Evolutionary conservation across 2,113 vertebrate genomes (phyloP).

Genomic region (Engraulis encrasicolus): DNA sequence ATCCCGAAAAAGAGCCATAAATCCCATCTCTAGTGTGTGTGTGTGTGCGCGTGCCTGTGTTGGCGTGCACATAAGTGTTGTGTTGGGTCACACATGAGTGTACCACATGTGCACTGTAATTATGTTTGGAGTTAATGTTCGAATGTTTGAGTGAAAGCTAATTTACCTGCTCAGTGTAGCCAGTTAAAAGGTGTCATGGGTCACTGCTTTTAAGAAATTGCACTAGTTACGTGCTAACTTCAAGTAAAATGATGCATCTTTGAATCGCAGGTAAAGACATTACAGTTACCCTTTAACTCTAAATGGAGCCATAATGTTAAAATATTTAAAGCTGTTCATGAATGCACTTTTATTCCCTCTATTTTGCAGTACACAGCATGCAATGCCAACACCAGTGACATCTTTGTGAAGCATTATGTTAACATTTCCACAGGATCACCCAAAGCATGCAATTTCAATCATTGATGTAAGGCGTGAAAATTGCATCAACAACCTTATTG

Average conservation of each 20-base stretch:
- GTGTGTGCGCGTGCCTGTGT: not conserved
- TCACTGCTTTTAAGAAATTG: not conserved
- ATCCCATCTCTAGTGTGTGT: no score
- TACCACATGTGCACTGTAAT: not conserved
- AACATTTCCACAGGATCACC: not conserved
- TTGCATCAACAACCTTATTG: no score
- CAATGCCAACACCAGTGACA: no score
- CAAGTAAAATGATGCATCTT: not conserved
- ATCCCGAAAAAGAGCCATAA: no score
- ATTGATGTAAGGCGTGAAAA: no score
- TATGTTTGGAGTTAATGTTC: constrained; percentile 9
- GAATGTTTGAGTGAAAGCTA: not conserved
- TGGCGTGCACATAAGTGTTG: not conserved
- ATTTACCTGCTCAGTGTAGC: not conserved
- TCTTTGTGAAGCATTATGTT: no score
- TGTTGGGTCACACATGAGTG: not conserved
- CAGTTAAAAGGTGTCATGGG: not conserved
- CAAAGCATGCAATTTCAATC: no score
- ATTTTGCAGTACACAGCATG: not conserved
- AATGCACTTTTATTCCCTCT: not conserved
- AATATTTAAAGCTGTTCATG: not conserved
- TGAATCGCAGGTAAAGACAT: not conserved
- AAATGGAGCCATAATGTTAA: no score
- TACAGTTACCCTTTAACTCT: no score
- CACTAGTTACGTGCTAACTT: not conserved